A percentile compares a stretch with the other conserved stretches of the same genome.
Evolutionary conservation across 2,113 vertebrate genomes (phyloP).

Genomic region (Saguinus imperator): DNA sequence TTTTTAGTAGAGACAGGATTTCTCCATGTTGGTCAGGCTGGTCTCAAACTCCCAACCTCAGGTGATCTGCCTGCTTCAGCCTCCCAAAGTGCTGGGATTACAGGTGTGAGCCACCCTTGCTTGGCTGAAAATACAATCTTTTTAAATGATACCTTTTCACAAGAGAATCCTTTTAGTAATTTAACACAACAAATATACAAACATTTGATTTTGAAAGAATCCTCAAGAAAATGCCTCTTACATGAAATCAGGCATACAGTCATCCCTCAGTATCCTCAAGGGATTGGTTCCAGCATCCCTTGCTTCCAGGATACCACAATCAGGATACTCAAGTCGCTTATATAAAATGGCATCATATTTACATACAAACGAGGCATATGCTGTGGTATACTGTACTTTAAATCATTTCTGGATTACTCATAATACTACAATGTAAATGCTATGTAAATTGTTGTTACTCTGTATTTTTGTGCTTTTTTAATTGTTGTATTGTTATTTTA

Average conservation of each 20-base stretch:
- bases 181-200: not conserved
- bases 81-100: no score
- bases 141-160: not conserved
- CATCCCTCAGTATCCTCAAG: not conserved
- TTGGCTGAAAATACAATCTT: not conserved
- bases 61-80: no score
- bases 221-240: not conserved
- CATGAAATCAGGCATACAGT: not conserved
- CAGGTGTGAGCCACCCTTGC: no score
- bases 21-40: no score
- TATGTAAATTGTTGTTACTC: not conserved
- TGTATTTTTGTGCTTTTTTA: not conserved
- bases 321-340: not conserved
- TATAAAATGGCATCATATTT: not conserved
- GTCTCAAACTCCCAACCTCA: no score
- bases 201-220: conserved; percentile 1
- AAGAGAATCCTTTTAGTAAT: not conserved
- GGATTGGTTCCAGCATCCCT: not conserved
- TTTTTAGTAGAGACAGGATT: no score
- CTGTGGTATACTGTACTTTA: not conserved
- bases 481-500: not conserved
- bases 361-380: not conserved
- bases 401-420: not conserved
- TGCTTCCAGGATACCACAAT: not conserved
- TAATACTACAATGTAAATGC: not conserved